A percentile compares a stretch with the other conserved stretches of the same genome.
Conservation (phyloP, 1,140 invertebrate genomes). For the Wasmannia auropunctata region DNA sequence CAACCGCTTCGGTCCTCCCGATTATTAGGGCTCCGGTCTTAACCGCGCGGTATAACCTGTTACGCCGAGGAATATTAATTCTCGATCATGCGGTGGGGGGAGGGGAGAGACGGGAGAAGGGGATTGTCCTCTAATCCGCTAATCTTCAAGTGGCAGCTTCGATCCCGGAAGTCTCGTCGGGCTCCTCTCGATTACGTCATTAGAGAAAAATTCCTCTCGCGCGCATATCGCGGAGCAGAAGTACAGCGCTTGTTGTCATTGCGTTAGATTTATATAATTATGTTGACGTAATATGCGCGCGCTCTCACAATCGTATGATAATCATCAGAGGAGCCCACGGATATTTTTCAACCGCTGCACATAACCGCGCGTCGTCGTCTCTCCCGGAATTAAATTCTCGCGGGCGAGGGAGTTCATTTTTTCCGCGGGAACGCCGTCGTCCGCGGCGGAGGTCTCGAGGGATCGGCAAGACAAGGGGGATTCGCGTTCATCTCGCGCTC, state of each 20-base stretch:
- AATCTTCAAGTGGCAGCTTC: not conserved
- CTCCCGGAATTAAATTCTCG: slow-evolving; percentile 27
- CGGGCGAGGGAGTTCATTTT: slow-evolving; percentile 11
- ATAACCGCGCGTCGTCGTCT: no score
- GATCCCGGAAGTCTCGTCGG: not conserved
- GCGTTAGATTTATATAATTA: not conserved
- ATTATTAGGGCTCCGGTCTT: slow-evolving; percentile 56
- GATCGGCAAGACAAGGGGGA: slow-evolving; percentile 26
- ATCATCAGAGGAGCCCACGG: not conserved
- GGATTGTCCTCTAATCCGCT: not conserved
- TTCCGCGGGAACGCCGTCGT: slow-evolving; percentile 14
- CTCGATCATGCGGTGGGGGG: not conserved
- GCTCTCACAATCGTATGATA: not conserved
- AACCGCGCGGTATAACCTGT: slow-evolving; percentile 19
- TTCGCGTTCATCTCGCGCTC: slow-evolving; percentile 33
- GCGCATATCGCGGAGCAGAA: not conserved
- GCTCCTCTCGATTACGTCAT: not conserved
- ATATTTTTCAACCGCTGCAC: slow-evolving; percentile 2
- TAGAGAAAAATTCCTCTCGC: not conserved
- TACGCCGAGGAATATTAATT: slow-evolving; percentile 26
- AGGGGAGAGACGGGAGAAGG: no score
- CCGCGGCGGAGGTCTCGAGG: slow-evolving; percentile 36
- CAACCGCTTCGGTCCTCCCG: slow-evolving; percentile 21
- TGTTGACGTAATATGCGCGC: not conserved
- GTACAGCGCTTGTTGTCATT: not conserved